Conservation (phyloP, 2,888 invertebrate species). For the Acronicta leporina region DNA sequence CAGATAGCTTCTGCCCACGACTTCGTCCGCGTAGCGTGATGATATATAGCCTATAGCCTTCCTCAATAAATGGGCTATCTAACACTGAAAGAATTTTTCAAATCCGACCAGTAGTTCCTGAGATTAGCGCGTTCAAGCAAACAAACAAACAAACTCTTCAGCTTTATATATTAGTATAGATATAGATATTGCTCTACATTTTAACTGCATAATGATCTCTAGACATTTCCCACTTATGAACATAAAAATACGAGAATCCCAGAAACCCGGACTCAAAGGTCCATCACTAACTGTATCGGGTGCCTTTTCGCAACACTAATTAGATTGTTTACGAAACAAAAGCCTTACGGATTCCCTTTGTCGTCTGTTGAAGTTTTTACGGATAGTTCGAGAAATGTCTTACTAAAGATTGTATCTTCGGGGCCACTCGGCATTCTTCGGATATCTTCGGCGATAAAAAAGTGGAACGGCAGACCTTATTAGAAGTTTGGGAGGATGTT, state of each 20-base stretch:
- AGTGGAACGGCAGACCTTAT: constrained; percentile 54
- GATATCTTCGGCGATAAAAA: constrained; percentile 54
- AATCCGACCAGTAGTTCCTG: no score
- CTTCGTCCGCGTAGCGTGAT: no score
- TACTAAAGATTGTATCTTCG: constrained; percentile 53
- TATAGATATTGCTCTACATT: no score
- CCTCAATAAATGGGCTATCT: no score
- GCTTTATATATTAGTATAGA: no score
- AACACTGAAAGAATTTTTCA: no score
- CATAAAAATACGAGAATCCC: background rate
- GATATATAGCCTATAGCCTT: no score
- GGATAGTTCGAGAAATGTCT: constrained; percentile 57
- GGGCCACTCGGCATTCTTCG: constrained; percentile 43
- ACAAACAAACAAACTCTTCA: no score
- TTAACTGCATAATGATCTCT: background rate
- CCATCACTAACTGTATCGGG: constrained; percentile 24
- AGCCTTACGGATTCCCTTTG: constrained; percentile 64
- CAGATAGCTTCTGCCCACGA: no score
- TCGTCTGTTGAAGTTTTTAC: constrained; percentile 60
- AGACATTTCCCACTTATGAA: background rate
- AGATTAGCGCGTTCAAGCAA: no score
- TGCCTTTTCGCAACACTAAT: constrained; percentile 69
- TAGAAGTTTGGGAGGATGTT: constrained; percentile 57
- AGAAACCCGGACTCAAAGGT: constrained; percentile 7
- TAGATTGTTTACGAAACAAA: constrained; percentile 74